phyloP scores from a whole-genome alignment of 2,888 invertebrate genomes.

The Amiota minor region DNA sequence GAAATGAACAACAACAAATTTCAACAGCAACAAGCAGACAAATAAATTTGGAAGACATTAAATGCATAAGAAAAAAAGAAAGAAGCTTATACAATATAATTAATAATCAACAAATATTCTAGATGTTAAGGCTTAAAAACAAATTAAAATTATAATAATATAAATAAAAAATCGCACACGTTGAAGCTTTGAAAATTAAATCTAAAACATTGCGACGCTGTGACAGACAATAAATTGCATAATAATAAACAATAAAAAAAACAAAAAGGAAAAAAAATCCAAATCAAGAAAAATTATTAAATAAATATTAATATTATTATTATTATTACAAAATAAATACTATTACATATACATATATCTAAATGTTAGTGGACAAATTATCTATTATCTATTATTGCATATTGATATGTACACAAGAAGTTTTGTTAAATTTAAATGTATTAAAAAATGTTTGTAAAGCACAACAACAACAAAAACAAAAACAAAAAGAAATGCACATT shows the following conservation, averaged over 20 bases:
- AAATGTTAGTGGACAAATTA: too few relatives aligned
- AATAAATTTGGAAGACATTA: constrained; percentile 68
- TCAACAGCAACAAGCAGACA: constrained; percentile 51
- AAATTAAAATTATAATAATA: constrained; percentile 12
- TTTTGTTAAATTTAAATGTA: constrained; percentile 40
- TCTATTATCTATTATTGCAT: constrained; percentile 6
- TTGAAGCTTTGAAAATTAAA: constrained; percentile 48
- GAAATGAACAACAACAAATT: constrained; percentile 50
- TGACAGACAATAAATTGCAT: constrained; percentile 73
- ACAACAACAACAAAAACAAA: constrained; percentile 42
- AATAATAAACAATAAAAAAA: constrained; percentile 19
- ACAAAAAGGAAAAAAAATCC: constrained; percentile 30
- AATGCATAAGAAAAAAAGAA: constrained; percentile 16
- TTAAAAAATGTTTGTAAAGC: constrained; percentile 52
- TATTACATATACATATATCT: constrained; percentile 25
- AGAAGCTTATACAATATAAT: not conserved
- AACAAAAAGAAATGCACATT: constrained; percentile 18
- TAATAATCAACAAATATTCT: not conserved
- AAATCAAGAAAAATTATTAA: constrained; percentile 8
- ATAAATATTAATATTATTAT: constrained; percentile 32
- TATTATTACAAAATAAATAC: constrained; percentile 9
- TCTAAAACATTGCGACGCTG: constrained; percentile 66
- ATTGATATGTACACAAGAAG: constrained; percentile 31
- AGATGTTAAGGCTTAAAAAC: constrained; percentile 2
- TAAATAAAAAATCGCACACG: constrained; percentile 48